phyloP scores from a whole-genome alignment of 2,113 vertebrate genomes.

The Apteryx mantelli region DNA sequence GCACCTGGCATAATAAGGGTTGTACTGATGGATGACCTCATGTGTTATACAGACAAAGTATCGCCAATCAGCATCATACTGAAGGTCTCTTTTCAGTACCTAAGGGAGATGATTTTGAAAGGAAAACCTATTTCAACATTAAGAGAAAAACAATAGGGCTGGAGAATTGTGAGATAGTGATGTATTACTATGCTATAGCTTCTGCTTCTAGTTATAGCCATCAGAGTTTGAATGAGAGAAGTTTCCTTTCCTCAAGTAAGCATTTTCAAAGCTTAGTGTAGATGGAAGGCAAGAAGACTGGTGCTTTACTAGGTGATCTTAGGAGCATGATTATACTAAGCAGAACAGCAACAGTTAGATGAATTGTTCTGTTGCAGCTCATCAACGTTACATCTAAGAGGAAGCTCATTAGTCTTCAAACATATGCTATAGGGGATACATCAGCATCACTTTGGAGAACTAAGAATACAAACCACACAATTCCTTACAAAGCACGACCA shows the following conservation, averaged over 20 bases:
- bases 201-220: conserved; percentile 2
- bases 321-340: background rate
- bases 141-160: conserved; percentile 27
- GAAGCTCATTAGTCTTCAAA: background rate
- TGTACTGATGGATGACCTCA: conserved; percentile 52
- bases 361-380: background rate
- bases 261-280: conserved; percentile 36
- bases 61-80: conserved; percentile 8
- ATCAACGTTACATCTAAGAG: background rate
- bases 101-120: conserved; percentile 51
- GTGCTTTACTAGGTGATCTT: background rate
- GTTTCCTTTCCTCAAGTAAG: conserved; percentile 7
- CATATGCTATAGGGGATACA: background rate
- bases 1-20: conserved; percentile 56
- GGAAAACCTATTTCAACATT: conserved; percentile 27
- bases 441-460: background rate
- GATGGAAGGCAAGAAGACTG: background rate
- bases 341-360: background rate
- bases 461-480: background rate
- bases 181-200: background rate
- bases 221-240: background rate
- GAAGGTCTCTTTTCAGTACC: conserved; percentile 22
- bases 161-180: conserved; percentile 16
- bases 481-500: background rate
- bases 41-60: background rate